phyloP scores from a whole-genome alignment of 2,888 invertebrate species.

The Agrotis puta region DNA sequence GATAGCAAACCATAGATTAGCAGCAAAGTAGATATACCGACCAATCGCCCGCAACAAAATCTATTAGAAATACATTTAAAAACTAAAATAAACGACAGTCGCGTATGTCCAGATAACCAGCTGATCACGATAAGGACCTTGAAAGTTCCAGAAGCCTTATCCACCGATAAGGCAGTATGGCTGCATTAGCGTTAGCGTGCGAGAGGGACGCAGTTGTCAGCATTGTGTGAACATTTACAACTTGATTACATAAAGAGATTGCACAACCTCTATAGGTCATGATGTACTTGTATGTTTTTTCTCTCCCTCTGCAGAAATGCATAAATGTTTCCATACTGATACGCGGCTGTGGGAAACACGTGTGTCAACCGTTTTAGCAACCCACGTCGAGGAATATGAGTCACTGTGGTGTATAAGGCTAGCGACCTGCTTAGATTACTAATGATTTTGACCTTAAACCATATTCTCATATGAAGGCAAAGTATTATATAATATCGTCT shows the following conservation, averaged over 20 bases:
- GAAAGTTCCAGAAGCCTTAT: constrained; percentile 55
- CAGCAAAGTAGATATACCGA: not conserved
- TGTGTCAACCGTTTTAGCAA: constrained; percentile 51
- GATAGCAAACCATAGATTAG: constrained; percentile 2
- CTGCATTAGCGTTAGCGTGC: constrained; percentile 37
- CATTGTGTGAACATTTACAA: constrained; percentile 72
- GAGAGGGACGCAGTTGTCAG: constrained; percentile 55
- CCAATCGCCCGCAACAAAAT: not conserved
- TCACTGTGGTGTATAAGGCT: constrained; percentile 36
- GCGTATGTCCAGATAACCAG: constrained; percentile 35
- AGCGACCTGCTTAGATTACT: constrained; percentile 15
- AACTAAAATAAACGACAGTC: constrained; percentile 21
- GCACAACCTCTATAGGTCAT: constrained; percentile 68
- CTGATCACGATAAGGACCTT: constrained; percentile 47
- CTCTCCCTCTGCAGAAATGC: constrained; percentile 50
- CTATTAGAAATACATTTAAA: not conserved
- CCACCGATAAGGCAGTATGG: constrained; percentile 42
- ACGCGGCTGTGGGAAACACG: constrained; percentile 57
- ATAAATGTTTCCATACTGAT: constrained; percentile 51
- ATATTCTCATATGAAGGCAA: constrained; percentile 2
- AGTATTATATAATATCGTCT: not conserved
- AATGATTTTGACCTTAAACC: constrained; percentile 22
- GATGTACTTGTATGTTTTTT: constrained; percentile 57
- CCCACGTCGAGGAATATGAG: constrained; percentile 34
- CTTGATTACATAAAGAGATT: constrained; percentile 70